These are phyloP conservation scores for Microplitis deprimator DNA, from an alignment of 2,888 invertebrate species.

Conservation along the genomic window DNA sequence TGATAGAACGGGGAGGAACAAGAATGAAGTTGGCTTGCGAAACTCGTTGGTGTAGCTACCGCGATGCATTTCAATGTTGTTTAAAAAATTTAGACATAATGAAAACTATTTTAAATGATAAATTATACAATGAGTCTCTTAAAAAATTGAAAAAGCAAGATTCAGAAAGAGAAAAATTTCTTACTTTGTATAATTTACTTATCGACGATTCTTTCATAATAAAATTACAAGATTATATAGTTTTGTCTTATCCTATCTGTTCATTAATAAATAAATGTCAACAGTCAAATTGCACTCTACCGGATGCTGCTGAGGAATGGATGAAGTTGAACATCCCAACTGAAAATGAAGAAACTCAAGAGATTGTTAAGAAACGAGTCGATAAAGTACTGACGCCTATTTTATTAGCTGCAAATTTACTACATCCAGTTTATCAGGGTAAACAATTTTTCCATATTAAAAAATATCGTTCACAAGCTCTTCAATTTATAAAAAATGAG, in stretches of 20 bases:
- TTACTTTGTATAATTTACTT: neutral
- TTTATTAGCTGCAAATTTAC: constrained; percentile 34
- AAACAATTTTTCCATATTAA: constrained; percentile 24
- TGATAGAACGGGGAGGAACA: constrained; percentile 38
- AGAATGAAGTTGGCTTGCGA: constrained; percentile 43
- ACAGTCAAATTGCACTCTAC: constrained; percentile 27
- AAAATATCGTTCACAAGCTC: neutral
- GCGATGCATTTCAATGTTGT: constrained; percentile 38
- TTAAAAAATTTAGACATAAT: constrained; percentile 41
- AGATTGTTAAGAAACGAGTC: constrained; percentile 4
- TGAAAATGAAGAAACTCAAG: constrained; percentile 36
- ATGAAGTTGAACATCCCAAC: constrained; percentile 34
- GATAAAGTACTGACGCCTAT: constrained; percentile 34
- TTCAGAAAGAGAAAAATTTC: neutral
- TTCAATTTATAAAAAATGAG: constrained; percentile 24
- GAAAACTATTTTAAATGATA: neutral
- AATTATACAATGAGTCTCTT: neutral
- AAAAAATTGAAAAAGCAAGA: neutral
- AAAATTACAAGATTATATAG: constrained; percentile 20
- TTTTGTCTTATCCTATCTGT: constrained; percentile 34
- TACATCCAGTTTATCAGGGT: constrained; percentile 34
- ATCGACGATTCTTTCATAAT: neutral
- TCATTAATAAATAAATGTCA: constrained; percentile 32
- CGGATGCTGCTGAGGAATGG: constrained; percentile 36
- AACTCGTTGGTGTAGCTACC: constrained; percentile 47